Base-by-base conservation (phyloP, 2,888 invertebrate genomes). In the Girardia tigrina region DNA sequence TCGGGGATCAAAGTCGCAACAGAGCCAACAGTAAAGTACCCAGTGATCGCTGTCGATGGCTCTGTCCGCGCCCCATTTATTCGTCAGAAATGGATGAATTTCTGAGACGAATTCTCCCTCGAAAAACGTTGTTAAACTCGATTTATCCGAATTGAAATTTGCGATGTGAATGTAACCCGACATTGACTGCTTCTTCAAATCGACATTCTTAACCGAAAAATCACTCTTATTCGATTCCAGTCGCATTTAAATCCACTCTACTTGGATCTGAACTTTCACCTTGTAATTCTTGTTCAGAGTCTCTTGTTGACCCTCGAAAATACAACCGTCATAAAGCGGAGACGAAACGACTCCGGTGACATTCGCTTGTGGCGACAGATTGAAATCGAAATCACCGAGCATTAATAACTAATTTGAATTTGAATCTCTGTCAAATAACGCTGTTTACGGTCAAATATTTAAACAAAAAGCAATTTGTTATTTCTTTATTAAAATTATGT, bases 81-180 rank as follows among this genome's bases (percentile, higher is more conserved):
- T 56, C 23, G 56, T 56, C 6, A 56, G 56, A 56, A 56, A 56
- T n/a, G 56, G 56, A 56, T 56, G 56, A 56, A n/a, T n/a, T 56
- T 56, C 56, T 16, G 56, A 56, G 4, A 56, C 23, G n/a, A 56
- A 56, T 56, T 56, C 56, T 16, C 56, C 56, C n/a, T 56, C 56
- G n/a, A 56, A 56, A 56, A 20, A 56, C 2, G 56, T 56, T 56
- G 56, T 56, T 56, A 56, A 56, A 56, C 56, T 16, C 4, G 56
- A 8, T 56, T 56, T 56, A n/a, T 56, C 56, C n/a, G 56, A 56
- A 56, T 56, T 8, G 23, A 56, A 56, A 23, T 56, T 56, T 56
- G 56, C 56, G 4, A 56, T n/a, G 23, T 56, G 4, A 56, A 56
- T 56, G 23, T 56, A 56, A 56, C 56, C 56, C 20, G 56, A 56